A percentile compares a stretch with the other conserved stretches of the same genome.
Evolutionary conservation across 1,140 invertebrate species (phyloP).

Genomic region (Himalopsyche phryganea): DNA sequence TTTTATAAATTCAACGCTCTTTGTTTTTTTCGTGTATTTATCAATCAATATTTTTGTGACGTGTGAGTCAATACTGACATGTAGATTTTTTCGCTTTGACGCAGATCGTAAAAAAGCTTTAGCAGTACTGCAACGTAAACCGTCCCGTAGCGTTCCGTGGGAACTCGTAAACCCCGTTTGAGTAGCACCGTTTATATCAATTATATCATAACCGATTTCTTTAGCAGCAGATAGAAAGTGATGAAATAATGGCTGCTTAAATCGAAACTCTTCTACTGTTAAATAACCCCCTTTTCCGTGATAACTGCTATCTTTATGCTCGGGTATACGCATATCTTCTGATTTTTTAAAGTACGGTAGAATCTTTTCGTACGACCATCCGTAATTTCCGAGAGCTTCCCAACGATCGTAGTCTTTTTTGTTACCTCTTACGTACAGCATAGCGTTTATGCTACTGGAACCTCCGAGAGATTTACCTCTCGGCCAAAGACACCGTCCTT

Average conservation of each 20-base stretch:
- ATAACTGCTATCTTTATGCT: conserved; percentile 57
- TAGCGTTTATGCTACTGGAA: conserved; percentile 79
- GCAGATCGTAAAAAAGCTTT: conserved; percentile 76
- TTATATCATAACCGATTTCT: conserved; percentile 66
- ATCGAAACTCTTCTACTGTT: conserved; percentile 62
- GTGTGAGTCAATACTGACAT: conserved; percentile 63
- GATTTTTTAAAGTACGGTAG: conserved; percentile 79
- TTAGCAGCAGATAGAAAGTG: conserved; percentile 65
- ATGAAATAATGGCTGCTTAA: conserved; percentile 58
- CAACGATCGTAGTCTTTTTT: conserved; percentile 80
- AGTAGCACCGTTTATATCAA: conserved; percentile 71
- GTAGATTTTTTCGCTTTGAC: conserved; percentile 67
- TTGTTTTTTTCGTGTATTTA: conserved; percentile 51
- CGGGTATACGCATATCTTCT: conserved; percentile 65
- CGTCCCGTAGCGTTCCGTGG: conserved; percentile 76
- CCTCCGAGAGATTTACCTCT: conserved; percentile 79
- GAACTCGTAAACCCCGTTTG: conserved; percentile 71
- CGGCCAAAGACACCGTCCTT: conserved; percentile 65
- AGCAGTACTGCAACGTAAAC: conserved; percentile 76
- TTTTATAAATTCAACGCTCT: conserved; percentile 62
- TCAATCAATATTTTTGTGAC: conserved; percentile 65
- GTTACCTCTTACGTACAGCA: conserved; percentile 87
- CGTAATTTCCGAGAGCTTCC: conserved; percentile 66
- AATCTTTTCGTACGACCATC: conserved; percentile 74
- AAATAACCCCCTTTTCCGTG: conserved; percentile 68